Base-by-base conservation (phyloP, 2,113 vertebrate species). In the Polypterus bichir region DNA sequence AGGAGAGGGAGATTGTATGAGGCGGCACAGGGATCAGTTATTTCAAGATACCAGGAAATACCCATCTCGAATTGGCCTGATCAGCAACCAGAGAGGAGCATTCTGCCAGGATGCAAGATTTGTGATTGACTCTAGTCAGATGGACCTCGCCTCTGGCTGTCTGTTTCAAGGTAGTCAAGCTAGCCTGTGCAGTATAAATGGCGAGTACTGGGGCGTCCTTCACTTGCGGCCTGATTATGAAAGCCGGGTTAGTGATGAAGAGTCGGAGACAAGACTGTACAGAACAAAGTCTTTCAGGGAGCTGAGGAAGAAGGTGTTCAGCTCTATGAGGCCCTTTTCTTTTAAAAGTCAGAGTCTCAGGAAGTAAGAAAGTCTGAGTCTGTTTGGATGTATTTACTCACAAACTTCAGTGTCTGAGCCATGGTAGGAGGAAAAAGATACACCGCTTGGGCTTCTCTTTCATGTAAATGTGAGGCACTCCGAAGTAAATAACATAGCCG, bases 221-320 rank as follows among this genome's bases (percentile, higher is more conserved):
- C 59, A 82, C 84, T 0, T 82, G 83, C 59, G 84, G 84, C 44
- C 85, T 86, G 45, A 82, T 84, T 47, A 81, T 0, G 60, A 56
- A 49, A 62, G 56, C 0, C 49, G 55, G 48, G 67, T 62, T 54
- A 53, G 60, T 1, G 9, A 53, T 0, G 57, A 62, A 9, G 1
- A 59, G 9, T 47, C 54, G 0, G 47, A 59, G 7, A 70, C 70
- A 47, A 69, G 78, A 57, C 77, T 89, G 44, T 82, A 79, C 47
- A 83, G 88, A 48, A 85, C 86, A 48, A 74, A 77, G 11, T 90
- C 88, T 0, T 77, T 90, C 64, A 83, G 83, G 60, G 87, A 90
- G 70, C 76, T 90, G 63, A 86, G 85, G 51, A 81, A 80, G 65
- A 82, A 74, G 62, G 71, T 90, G 7, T 55, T 54, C 1, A 62